Evolutionary conservation across 2,888 invertebrate genomes (phyloP).

Genomic region (Adelphocoris suturalis): DNA sequence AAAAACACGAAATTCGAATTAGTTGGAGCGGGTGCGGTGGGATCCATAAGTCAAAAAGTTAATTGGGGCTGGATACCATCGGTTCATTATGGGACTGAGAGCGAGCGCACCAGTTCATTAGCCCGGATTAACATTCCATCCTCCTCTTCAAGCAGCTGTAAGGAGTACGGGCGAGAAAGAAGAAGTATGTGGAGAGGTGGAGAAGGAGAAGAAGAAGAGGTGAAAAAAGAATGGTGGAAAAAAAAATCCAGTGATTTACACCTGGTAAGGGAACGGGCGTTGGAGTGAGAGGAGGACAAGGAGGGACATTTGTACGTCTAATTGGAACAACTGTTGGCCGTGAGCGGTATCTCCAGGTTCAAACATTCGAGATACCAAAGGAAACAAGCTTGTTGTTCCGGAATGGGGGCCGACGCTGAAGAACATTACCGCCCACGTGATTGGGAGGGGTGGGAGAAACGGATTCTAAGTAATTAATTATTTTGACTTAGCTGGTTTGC

Average conservation of each 20-base stretch:
- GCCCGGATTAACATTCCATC: constrained; percentile 69
- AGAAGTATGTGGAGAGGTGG: constrained; percentile 19
- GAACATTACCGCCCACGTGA: too few species aligned
- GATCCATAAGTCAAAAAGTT: constrained; percentile 70
- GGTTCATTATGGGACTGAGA: constrained; percentile 67
- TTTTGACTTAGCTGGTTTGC: too few species aligned
- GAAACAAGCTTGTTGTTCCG: too few species aligned
- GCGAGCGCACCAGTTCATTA: constrained; percentile 65
- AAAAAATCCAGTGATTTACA: constrained; percentile 58
- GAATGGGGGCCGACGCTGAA: too few species aligned
- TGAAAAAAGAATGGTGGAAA: not conserved
- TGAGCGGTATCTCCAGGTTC: constrained; percentile 10
- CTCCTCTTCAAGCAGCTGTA: constrained; percentile 31
- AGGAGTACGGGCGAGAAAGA: not conserved
- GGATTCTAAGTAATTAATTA: too few species aligned
- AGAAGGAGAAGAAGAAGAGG: not conserved
- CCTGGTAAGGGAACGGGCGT: constrained; percentile 51
- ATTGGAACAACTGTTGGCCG: constrained; percentile 60
- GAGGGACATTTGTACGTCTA: constrained; percentile 66
- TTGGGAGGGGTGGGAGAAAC: too few species aligned
- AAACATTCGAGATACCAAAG: not conserved
- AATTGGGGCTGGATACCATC: constrained; percentile 65
- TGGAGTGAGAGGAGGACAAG: constrained; percentile 48
- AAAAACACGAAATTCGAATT: constrained; percentile 51
- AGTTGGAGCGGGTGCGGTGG: constrained; percentile 39